phyloP scores from a whole-genome alignment of 2,888 invertebrate species.

The Furcula furcula region DNA sequence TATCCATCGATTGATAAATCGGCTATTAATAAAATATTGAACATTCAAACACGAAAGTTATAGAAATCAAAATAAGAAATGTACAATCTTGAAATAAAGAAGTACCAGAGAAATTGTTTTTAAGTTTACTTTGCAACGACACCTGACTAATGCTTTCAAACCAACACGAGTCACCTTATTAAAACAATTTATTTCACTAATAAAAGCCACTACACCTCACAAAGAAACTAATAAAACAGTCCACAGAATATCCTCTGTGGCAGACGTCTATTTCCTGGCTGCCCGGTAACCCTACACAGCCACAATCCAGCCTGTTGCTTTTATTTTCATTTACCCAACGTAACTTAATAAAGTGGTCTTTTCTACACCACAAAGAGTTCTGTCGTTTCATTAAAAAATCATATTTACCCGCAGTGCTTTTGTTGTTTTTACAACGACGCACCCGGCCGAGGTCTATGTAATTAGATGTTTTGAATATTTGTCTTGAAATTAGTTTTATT shows the following conservation, averaged over 20 bases:
- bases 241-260: constrained; percentile 13
- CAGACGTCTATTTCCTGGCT: constrained; percentile 15
- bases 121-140: no score
- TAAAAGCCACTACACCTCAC: constrained; percentile 8
- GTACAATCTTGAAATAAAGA: no score
- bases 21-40: no score
- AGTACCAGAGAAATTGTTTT: no score
- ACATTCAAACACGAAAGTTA: no score
- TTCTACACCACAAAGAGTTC: constrained; percentile 60
- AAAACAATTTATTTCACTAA: not conserved
- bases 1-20: no score
- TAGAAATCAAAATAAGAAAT: no score
- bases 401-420: constrained; percentile 54
- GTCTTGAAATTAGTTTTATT: constrained; percentile 1
- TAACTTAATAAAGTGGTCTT: constrained; percentile 70
- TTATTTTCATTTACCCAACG: constrained; percentile 65
- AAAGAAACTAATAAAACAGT: constrained; percentile 29
- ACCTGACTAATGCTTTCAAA: not conserved
- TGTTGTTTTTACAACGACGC: constrained; percentile 37
- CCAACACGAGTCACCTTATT: not conserved
- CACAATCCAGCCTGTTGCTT: constrained; percentile 53
- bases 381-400: constrained; percentile 68
- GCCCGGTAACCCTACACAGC: constrained; percentile 24
- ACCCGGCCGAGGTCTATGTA: constrained; percentile 11
- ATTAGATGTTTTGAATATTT: constrained; percentile 9